phyloP scores from a whole-genome alignment of 2,888 invertebrate genomes.

The Nomada flava region DNA sequence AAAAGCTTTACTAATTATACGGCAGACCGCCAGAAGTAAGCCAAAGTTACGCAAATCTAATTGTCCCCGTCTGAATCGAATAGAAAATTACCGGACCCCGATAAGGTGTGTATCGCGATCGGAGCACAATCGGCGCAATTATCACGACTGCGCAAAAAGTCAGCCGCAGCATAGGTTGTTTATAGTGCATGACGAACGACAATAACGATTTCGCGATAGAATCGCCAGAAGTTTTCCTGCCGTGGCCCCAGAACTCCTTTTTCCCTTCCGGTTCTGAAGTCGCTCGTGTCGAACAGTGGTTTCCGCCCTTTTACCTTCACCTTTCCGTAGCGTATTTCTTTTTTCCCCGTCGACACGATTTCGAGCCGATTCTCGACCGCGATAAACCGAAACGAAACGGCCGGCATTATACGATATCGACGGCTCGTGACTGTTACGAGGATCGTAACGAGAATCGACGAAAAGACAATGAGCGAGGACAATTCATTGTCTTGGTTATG shows the following conservation, averaged over 20 bases:
- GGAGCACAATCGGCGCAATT: slow-evolving; percentile 29
- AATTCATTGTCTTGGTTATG: slow-evolving; percentile 5
- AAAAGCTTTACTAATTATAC: too few species aligned
- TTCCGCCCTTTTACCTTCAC: slow-evolving; percentile 5
- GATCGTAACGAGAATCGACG: slow-evolving; percentile 17
- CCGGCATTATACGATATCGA: slow-evolving; percentile 4
- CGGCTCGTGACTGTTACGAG: neutral
- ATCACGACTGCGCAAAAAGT: slow-evolving; percentile 25
- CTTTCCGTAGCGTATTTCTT: neutral
- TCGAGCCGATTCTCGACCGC: slow-evolving; percentile 20
- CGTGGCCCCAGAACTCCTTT: too few species aligned
- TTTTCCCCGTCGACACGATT: neutral
- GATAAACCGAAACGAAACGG: slow-evolving; percentile 20
- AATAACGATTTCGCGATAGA: slow-evolving; percentile 36
- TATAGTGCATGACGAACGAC: slow-evolving; percentile 25
- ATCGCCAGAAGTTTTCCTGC: slow-evolving; percentile 22
- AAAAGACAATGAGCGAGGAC: slow-evolving; percentile 8
- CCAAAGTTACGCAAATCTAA: neutral
- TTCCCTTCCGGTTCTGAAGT: too few species aligned
- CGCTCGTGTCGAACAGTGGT: slow-evolving; percentile 12
- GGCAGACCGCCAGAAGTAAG: too few species aligned
- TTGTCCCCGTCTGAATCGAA: neutral
- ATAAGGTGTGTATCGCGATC: slow-evolving; percentile 24
- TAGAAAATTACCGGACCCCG: neutral
- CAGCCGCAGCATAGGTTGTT: slow-evolving; percentile 22